Conservation (phyloP, 2,888 invertebrate genomes). For the Spisula subtruncata region DNA sequence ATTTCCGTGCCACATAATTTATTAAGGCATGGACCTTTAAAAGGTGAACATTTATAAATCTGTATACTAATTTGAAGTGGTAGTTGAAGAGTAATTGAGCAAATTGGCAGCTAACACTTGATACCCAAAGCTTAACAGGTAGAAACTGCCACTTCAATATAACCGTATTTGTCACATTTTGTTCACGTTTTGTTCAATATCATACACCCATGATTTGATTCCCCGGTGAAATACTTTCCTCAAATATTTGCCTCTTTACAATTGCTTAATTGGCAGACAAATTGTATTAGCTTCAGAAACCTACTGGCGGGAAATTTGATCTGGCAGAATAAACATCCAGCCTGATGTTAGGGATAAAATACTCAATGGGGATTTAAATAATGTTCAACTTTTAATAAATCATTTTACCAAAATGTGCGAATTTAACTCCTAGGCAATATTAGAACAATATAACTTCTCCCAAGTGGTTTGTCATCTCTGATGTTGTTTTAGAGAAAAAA, state of each 20-base stretch:
- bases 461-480: too few species aligned
- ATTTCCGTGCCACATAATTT: not conserved
- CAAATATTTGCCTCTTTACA: conserved; percentile 59
- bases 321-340: conserved; percentile 18
- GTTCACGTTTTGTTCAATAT: conserved; percentile 31
- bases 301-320: conserved; percentile 47
- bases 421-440: too few species aligned
- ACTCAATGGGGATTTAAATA: not conserved
- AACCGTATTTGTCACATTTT: conserved; percentile 21
- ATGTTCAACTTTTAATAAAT: not conserved
- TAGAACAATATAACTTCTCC: too few species aligned
- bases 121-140: conserved; percentile 28
- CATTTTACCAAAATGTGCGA: not conserved
- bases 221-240: conserved; percentile 46
- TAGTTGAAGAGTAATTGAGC: conserved; percentile 44
- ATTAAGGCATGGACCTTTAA: not conserved
- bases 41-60: conserved; percentile 23
- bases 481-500: too few species aligned
- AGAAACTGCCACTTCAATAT: conserved; percentile 26
- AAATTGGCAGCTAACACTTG: conserved; percentile 40
- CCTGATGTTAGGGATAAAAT: not conserved
- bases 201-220: conserved; percentile 43
- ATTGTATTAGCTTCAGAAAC: conserved; percentile 52
- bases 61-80: conserved; percentile 34
- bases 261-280: conserved; percentile 60